phyloP scores from a whole-genome alignment of 2,888 invertebrate genomes.

The Amblyjoppa proteus region DNA sequence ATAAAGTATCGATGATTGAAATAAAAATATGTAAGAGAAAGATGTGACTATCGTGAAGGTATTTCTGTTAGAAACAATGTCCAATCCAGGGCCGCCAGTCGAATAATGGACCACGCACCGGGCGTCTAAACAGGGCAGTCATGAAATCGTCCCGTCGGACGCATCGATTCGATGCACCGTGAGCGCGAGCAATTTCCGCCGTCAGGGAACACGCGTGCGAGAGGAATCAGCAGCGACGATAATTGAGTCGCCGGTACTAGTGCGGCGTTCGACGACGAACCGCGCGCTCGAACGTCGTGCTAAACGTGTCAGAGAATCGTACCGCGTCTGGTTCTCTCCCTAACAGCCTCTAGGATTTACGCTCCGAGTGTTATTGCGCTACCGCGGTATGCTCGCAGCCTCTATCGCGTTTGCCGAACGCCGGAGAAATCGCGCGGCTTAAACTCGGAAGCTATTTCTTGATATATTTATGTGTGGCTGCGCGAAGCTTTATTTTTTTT shows the following conservation, averaged over 20 bases:
- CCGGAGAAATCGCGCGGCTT: slow-evolving; percentile 44
- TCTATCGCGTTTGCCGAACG: slow-evolving; percentile 32
- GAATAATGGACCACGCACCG: not conserved
- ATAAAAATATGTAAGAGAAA: too few relatives aligned
- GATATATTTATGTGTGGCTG: slow-evolving; percentile 47
- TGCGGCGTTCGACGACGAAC: not conserved
- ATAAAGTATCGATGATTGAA: too few relatives aligned
- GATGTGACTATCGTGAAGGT: too few relatives aligned
- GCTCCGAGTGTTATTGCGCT: slow-evolving; percentile 44
- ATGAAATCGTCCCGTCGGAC: slow-evolving; percentile 22
- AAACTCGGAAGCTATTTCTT: slow-evolving; percentile 4
- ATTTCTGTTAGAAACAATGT: not conserved
- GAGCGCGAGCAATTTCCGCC: slow-evolving; percentile 43
- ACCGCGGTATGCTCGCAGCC: slow-evolving; percentile 29
- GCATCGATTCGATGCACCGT: slow-evolving; percentile 21
- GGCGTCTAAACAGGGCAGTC: not conserved
- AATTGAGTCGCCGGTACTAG: slow-evolving; percentile 52
- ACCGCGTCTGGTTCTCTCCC: slow-evolving; percentile 32
- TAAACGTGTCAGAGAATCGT: slow-evolving; percentile 49
- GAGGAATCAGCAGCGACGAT: slow-evolving; percentile 53
- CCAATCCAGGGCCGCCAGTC: not conserved
- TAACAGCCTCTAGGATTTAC: slow-evolving; percentile 54
- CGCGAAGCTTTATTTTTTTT: slow-evolving; percentile 27
- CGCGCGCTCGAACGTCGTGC: slow-evolving; percentile 30
- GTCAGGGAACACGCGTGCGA: not conserved